phyloP scores from a whole-genome alignment of 2,888 invertebrate species.

The Noctuana brunneofusca region DNA sequence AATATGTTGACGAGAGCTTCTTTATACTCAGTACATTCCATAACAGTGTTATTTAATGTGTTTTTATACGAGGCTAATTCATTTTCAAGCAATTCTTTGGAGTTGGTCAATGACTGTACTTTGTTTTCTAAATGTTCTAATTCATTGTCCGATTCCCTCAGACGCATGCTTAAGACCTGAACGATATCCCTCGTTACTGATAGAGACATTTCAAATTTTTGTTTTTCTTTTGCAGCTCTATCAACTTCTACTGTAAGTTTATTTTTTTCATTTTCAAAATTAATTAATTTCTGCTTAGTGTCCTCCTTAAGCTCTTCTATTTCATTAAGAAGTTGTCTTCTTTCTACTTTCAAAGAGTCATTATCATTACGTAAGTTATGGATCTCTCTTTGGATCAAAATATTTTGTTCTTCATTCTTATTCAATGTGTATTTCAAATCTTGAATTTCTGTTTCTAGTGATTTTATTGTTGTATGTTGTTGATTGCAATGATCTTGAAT shows the following conservation, averaged over 20 bases:
- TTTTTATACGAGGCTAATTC: constrained; percentile 65
- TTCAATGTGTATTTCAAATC: constrained; percentile 61
- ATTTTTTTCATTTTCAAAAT: constrained; percentile 72
- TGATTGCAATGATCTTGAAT: constrained; percentile 66
- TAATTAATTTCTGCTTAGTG: constrained; percentile 61
- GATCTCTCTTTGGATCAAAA: constrained; percentile 58
- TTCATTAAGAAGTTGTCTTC: constrained; percentile 52
- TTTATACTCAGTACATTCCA: constrained; percentile 76
- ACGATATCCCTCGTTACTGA: constrained; percentile 82
- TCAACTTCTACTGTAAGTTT: constrained; percentile 72
- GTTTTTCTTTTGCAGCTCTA: constrained; percentile 75
- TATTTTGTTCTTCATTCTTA: constrained; percentile 60
- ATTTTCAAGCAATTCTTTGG: constrained; percentile 64
- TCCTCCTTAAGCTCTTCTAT: constrained; percentile 63
- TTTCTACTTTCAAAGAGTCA: constrained; percentile 56
- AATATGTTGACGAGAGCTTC: constrained; percentile 75
- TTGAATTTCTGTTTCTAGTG: constrained; percentile 62
- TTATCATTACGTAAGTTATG: constrained; percentile 58
- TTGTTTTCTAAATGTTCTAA: constrained; percentile 80
- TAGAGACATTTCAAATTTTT: constrained; percentile 83
- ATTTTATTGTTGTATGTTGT: constrained; percentile 61
- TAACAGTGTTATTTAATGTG: constrained; percentile 59
- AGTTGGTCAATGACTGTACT: constrained; percentile 55
- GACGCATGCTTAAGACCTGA: constrained; percentile 80
- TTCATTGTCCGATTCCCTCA: constrained; percentile 83